These are phyloP conservation scores for Syngnathus acus DNA, from an alignment of 2,797 vertebrate genomes.

Conservation along the genomic window DNA sequence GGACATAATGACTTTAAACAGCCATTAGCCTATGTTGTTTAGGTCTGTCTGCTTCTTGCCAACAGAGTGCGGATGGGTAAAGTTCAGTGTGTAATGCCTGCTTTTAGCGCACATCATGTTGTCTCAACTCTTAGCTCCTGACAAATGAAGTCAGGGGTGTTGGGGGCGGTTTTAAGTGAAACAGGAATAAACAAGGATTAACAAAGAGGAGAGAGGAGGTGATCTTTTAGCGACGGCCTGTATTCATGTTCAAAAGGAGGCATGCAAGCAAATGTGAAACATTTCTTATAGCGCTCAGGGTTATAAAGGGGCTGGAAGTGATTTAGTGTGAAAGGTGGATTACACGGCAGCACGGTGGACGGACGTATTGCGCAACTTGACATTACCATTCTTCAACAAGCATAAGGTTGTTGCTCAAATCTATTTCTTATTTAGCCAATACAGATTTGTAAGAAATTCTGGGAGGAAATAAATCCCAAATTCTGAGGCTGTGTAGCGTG, in stretches of 20 bases:
- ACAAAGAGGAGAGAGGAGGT: conserved; percentile 4
- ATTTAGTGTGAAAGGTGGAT: background rate
- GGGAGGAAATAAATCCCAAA: background rate
- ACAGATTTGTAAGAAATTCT: background rate
- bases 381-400: background rate
- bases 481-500: background rate
- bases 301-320: background rate
- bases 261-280: background rate
- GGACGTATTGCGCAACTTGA: background rate
- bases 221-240: background rate
- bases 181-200: conserved; percentile 16
- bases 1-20: conserved; percentile 71
- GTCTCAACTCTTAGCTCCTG: conserved; percentile 15
- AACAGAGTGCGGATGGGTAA: conserved; percentile 35
- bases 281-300: background rate
- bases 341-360: background rate
- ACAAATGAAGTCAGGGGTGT: conserved; percentile 20
- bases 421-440: background rate
- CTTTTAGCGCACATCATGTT: conserved; percentile 46
- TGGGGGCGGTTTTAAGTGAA: conserved; percentile 4
- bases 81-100: conserved; percentile 31
- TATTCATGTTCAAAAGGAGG: background rate
- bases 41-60: conserved; percentile 43
- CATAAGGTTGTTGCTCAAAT: background rate
- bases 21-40: conserved; percentile 65